Evolutionary conservation across 2,888 invertebrate genomes (phyloP).

Genomic region (Phania funesta): DNA sequence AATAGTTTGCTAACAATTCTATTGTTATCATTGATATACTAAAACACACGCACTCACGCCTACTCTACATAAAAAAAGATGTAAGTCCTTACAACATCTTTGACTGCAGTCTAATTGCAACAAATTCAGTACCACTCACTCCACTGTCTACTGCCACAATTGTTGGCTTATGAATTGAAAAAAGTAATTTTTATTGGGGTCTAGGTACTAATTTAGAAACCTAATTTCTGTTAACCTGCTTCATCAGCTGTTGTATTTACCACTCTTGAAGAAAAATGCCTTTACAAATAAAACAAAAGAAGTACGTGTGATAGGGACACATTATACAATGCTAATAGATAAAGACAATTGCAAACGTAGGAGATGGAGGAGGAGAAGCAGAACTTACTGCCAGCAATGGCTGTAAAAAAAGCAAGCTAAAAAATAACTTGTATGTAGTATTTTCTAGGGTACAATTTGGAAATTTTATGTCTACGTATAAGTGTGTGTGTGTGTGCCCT

Average conservation of each 20-base stretch:
- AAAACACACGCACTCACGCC: not conserved
- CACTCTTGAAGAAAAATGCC: not conserved
- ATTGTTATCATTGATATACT: constrained; percentile 1
- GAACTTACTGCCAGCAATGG: not conserved
- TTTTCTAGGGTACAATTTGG: constrained; percentile 54
- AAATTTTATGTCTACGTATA: constrained; percentile 19
- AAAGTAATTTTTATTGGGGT: not conserved
- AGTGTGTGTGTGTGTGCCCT: not conserved
- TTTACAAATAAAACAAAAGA: not conserved
- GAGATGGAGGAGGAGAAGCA: not conserved
- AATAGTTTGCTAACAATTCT: constrained; percentile 36
- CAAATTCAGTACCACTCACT: not conserved
- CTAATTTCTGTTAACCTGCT: not conserved
- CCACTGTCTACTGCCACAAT: not conserved
- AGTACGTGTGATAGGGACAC: not conserved
- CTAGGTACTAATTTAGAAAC: not conserved
- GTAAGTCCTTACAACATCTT: not conserved
- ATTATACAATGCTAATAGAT: constrained; percentile 3
- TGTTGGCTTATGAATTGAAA: not conserved
- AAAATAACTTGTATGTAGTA: not conserved
- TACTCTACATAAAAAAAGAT: no score
- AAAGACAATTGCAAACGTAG: not conserved
- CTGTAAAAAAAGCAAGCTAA: constrained; percentile 23
- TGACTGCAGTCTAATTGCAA: not conserved
- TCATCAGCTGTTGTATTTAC: not conserved